phyloP scores from a whole-genome alignment of 1,140 invertebrate species.

The Platorchestia sp. region DNA sequence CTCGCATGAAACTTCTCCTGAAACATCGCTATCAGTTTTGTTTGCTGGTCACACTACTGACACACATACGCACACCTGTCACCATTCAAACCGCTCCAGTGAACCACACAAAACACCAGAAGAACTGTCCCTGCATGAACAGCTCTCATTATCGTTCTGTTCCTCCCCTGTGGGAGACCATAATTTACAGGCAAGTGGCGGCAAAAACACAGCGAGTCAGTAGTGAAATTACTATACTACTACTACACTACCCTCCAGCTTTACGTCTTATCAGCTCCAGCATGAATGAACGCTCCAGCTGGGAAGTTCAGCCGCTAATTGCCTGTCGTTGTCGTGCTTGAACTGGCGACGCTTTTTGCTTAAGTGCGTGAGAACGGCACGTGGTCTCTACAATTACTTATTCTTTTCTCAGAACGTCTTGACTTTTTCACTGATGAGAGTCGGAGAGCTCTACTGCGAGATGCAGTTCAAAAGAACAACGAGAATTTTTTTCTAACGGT shows the following conservation, averaged over 20 bases:
- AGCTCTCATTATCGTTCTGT: background rate
- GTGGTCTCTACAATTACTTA: background rate
- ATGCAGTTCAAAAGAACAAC: background rate
- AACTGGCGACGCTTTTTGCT: background rate
- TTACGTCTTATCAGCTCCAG: background rate
- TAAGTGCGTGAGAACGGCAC: background rate
- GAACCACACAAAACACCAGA: background rate
- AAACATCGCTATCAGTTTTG: background rate
- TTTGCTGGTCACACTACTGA: background rate
- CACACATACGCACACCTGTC: background rate
- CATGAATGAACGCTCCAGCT: background rate
- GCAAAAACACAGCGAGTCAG: background rate
- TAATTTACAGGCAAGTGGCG: background rate
- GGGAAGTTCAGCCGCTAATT: background rate
- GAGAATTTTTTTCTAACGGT: background rate
- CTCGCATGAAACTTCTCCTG: background rate
- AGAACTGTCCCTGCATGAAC: background rate
- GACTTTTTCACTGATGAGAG: background rate
- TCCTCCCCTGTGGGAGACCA: background rate
- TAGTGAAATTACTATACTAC: slow-evolving; percentile 5
- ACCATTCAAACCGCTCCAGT: background rate
- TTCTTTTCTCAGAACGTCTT: background rate
- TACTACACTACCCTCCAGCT: background rate
- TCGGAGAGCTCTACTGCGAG: background rate
- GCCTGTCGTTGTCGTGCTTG: background rate